Evolutionary conservation across 2,113 vertebrate genomes (phyloP).

Genomic region (Clarias macrocephalus): DNA sequence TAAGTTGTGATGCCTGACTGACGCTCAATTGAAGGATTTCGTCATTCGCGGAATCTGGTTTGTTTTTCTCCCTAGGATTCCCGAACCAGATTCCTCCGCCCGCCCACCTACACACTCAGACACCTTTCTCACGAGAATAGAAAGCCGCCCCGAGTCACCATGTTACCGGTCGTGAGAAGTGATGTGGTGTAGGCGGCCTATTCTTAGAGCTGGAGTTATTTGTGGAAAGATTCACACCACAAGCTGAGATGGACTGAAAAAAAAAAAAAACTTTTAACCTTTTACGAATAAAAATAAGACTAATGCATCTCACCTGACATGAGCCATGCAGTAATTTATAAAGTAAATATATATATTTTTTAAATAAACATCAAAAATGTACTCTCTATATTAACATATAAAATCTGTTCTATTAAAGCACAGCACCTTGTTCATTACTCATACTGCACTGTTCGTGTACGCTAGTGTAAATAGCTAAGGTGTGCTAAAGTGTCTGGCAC

Average conservation of each 20-base stretch:
- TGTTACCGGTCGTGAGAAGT: not conserved
- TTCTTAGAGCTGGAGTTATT: slow-evolving; percentile 1
- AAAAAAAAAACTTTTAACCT: not conserved
- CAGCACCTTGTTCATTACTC: too few relatives aligned
- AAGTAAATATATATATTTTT: too few relatives aligned
- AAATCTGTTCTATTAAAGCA: not conserved
- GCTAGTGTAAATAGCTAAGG: not conserved
- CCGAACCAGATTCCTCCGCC: not conserved
- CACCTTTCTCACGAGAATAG: slow-evolving; percentile 29
- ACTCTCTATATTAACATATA: too few relatives aligned
- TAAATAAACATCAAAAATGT: too few relatives aligned
- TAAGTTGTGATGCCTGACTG: too few relatives aligned
- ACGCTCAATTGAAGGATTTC: too few relatives aligned
- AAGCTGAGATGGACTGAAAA: not conserved
- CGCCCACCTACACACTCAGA: not conserved
- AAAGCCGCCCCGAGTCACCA: not conserved
- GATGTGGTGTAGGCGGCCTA: slow-evolving; percentile 24
- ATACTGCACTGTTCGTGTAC: not conserved
- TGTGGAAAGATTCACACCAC: not conserved
- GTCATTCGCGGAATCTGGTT: not conserved
- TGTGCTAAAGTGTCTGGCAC: too few relatives aligned
- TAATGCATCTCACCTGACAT: not conserved
- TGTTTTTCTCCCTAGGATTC: not conserved
- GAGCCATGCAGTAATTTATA: not conserved
- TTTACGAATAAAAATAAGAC: not conserved